Percentiles rank a stretch among this genome's conserved stretches.
These are phyloP conservation scores for Mnemiopsis leidyi DNA, from an alignment of 37 sponge, comb jelly and placozoan genomes.

Conservation along the genomic window DNA sequence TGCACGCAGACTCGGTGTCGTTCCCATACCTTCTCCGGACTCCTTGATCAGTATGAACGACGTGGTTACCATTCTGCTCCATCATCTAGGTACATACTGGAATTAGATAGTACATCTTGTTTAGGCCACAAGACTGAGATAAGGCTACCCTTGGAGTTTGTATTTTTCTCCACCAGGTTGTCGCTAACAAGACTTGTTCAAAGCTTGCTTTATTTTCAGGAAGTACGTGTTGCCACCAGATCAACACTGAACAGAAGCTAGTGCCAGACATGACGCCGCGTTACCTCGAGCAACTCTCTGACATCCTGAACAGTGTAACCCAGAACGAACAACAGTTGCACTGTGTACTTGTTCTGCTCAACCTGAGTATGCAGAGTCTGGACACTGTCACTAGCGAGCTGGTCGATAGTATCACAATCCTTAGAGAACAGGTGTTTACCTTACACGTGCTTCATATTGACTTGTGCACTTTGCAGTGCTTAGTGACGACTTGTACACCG, in stretches of 20 bases:
- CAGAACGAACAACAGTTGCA: neutral
- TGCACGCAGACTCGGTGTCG: slow-evolving; percentile 28
- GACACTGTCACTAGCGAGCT: neutral
- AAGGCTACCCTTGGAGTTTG: too few relatives aligned
- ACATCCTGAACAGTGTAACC: slow-evolving; percentile 34
- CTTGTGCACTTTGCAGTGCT: too few relatives aligned
- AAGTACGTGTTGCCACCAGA: slow-evolving; percentile 44
- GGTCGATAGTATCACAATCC: neutral
- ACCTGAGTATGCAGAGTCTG: slow-evolving; percentile 46
- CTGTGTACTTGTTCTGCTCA: slow-evolving; percentile 11
- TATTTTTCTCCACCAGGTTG: too few relatives aligned
- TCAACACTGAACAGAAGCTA: neutral
- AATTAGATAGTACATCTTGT: too few relatives aligned
- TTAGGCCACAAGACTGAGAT: too few relatives aligned
- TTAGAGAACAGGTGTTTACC: slow-evolving; percentile 15
- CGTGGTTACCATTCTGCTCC: slow-evolving; percentile 26
- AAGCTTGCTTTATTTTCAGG: too few relatives aligned
- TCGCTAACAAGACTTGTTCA: too few relatives aligned
- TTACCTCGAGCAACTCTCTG: slow-evolving; percentile 14
- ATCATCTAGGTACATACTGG: neutral
- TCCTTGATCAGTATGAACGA: neutral
- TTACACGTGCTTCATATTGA: neutral
- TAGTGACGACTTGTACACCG: too few relatives aligned
- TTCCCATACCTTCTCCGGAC: neutral
- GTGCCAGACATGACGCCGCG: neutral